These are phyloP conservation scores for Uria aalge DNA, from an alignment of 2,113 vertebrate genomes.

Conservation along the genomic window DNA sequence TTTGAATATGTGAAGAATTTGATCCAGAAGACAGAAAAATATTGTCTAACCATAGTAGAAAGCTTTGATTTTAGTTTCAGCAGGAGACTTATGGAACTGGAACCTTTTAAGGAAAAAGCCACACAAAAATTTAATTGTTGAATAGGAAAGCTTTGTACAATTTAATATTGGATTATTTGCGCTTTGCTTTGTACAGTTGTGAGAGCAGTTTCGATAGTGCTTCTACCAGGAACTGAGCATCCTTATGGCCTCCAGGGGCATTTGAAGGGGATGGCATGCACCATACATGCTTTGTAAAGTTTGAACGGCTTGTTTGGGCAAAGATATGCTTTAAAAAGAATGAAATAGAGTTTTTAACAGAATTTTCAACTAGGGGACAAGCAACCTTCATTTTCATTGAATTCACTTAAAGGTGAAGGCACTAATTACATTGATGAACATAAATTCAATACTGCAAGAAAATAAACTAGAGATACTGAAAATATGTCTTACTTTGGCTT, in stretches of 20 bases:
- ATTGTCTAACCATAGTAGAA: not conserved
- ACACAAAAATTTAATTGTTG: not conserved
- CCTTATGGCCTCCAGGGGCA: not conserved
- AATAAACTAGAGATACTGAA: not conserved
- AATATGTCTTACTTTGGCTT: not conserved
- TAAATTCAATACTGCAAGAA: not conserved
- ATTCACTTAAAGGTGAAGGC: not conserved
- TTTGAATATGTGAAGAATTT: not conserved
- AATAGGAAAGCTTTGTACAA: not conserved
- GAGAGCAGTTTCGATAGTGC: not conserved
- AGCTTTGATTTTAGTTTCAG: not conserved
- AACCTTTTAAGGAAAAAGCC: not conserved
- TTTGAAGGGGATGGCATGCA: not conserved
- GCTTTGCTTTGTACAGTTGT: not conserved
- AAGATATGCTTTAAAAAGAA: not conserved
- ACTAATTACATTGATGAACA: not conserved
- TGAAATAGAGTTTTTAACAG: not conserved
- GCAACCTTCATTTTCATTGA: not conserved
- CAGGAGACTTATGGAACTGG: not conserved
- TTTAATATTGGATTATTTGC: not conserved
- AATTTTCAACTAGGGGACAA: not conserved
- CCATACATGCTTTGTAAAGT: not conserved
- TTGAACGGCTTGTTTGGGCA: not conserved
- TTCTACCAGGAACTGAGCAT: not conserved
- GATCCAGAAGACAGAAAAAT: not conserved